A percentile compares a stretch with the other conserved stretches of the same genome.
Conservation (phyloP, 2,888 invertebrate species). For the Cantharis rufa region DNA sequence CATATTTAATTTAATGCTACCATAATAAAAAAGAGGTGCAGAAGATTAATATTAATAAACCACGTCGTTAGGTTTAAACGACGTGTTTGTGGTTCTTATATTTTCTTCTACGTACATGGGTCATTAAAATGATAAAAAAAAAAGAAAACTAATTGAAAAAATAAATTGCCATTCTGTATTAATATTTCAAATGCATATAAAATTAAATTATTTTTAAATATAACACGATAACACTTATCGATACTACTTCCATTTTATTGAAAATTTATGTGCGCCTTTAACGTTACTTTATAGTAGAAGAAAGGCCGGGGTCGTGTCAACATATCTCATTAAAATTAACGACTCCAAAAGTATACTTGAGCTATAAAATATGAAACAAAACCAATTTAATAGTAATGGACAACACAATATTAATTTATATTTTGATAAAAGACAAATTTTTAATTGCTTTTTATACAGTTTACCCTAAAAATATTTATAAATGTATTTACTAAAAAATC, state of each 20-base stretch:
- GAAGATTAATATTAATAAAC: background rate
- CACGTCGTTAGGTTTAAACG: background rate
- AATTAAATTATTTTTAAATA: background rate
- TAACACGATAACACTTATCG: background rate
- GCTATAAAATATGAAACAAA: conserved; percentile 18
- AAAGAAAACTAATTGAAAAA: background rate
- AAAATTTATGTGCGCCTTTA: background rate
- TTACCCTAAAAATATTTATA: background rate
- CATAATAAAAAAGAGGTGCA: background rate
- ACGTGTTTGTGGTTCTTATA: background rate
- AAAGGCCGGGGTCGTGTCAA: conserved; percentile 8
- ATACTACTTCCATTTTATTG: background rate
- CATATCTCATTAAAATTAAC: conserved; percentile 21
- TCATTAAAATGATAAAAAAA: background rate
- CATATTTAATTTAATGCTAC: background rate
- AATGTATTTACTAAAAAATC: background rate
- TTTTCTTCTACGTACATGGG: background rate
- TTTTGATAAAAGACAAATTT: background rate
- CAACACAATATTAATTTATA: background rate
- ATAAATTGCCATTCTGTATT: background rate
- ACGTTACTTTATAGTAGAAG: background rate
- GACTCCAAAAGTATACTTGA: conserved; percentile 17
- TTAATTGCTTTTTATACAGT: background rate
- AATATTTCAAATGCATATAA: background rate
- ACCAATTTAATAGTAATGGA: background rate